These are phyloP conservation scores for Pterois miles DNA, from an alignment of 2,797 vertebrate genomes.

Conservation along the genomic window DNA sequence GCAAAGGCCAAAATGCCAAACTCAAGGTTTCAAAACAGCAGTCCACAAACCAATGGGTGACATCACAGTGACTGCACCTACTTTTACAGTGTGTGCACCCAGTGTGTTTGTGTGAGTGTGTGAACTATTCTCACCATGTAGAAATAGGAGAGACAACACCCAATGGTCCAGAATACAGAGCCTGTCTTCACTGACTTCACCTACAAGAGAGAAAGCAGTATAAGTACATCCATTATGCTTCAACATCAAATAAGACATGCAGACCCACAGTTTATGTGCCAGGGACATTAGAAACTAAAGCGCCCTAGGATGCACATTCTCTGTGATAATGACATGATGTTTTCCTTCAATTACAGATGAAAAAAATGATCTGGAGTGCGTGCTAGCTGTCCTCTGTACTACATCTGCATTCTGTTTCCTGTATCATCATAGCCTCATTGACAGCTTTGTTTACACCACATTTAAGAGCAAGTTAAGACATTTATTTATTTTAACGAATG, in stretches of 20 bases:
- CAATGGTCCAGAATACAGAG: slow-evolving; percentile 97
- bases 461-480: not conserved
- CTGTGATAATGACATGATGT: not conserved
- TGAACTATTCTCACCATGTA: slow-evolving; percentile 92
- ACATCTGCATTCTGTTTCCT: not conserved
- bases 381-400: not conserved
- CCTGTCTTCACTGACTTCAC: slow-evolving; percentile 99
- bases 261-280: not conserved
- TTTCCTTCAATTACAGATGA: not conserved
- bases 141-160: slow-evolving; percentile 97
- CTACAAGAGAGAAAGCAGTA: slow-evolving; percentile 66
- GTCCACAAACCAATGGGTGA: not conserved
- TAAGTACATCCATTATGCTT: not conserved
- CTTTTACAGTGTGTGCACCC: not conserved
- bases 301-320: not conserved
- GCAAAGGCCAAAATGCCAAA: not conserved
- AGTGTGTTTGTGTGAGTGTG: not conserved
- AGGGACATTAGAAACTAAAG: slow-evolving; percentile 2
- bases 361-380: not conserved
- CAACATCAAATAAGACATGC: slow-evolving; percentile 12
- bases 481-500: not conserved
- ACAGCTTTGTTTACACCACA: not conserved
- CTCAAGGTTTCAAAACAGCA: not conserved
- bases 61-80: not conserved
- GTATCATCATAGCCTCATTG: not conserved